Conservation (phyloP, 1,140 invertebrate species). For the Musca vetustissima region DNA sequence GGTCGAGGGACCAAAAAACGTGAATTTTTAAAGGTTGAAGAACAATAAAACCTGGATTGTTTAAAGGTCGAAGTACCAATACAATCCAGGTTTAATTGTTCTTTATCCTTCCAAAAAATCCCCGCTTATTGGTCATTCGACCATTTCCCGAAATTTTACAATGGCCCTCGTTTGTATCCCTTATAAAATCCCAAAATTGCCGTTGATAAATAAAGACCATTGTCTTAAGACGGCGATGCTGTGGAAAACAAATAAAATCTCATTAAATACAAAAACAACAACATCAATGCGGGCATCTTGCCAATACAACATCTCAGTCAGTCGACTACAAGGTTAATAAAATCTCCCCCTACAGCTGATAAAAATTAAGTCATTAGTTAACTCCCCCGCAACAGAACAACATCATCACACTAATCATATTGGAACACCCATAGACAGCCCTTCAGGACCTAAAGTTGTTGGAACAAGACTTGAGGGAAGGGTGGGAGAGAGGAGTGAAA, state of each 20-base stretch:
- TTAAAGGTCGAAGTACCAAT: too few species aligned
- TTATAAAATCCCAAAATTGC: too few species aligned
- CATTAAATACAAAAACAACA: slow-evolving; percentile 18
- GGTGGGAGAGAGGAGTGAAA: slow-evolving; percentile 4
- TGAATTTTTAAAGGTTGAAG: too few species aligned
- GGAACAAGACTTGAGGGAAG: background rate
- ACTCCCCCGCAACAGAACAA: slow-evolving; percentile 12
- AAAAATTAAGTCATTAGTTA: slow-evolving; percentile 57
- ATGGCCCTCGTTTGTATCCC: too few species aligned
- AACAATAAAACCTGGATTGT: too few species aligned
- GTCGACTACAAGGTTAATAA: slow-evolving; percentile 5
- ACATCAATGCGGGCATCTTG: slow-evolving; percentile 1
- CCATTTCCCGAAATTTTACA: too few species aligned
- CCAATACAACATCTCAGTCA: background rate
- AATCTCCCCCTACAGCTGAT: slow-evolving; percentile 55
- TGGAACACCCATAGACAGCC: too few species aligned
- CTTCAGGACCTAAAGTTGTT: background rate
- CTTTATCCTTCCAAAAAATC: too few species aligned
- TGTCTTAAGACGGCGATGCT: background rate
- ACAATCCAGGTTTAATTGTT: too few species aligned
- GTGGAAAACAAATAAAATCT: slow-evolving; percentile 9
- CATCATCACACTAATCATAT: too few species aligned
- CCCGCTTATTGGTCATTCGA: too few species aligned
- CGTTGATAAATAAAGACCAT: background rate
- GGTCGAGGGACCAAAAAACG: too few species aligned